These are phyloP conservation scores for Tryphoninae sp. DNA, from an alignment of 2,888 invertebrate species.

Conservation along the genomic window DNA sequence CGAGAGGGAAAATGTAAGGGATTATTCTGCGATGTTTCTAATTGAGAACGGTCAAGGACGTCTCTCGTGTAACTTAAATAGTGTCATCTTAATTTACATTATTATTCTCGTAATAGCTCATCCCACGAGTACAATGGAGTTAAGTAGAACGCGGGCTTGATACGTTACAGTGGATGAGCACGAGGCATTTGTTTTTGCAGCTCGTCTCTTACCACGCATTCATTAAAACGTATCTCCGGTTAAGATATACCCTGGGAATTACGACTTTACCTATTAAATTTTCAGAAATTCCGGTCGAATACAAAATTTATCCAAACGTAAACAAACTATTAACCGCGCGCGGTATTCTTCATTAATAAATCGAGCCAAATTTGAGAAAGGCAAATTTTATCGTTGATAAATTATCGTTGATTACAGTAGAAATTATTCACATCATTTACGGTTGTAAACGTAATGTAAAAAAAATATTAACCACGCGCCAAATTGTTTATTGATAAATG, in stretches of 20 bases:
- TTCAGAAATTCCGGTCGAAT: no score
- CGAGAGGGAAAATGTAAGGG: slow-evolving; percentile 25
- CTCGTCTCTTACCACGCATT: neutral
- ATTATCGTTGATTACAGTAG: no score
- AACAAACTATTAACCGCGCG: no score
- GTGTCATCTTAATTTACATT: slow-evolving; percentile 52
- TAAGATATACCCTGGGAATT: neutral
- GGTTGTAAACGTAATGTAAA: no score
- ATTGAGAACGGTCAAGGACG: slow-evolving; percentile 58
- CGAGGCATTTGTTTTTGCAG: slow-evolving; percentile 8
- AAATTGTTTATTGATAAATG: no score
- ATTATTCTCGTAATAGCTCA: slow-evolving; percentile 45
- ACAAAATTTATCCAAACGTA: no score
- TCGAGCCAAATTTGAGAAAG: no score
- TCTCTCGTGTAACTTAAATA: slow-evolving; percentile 37
- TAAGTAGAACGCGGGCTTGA: slow-evolving; percentile 14
- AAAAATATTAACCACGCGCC: no score
- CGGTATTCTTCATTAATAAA: no score
- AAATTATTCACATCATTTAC: no score
- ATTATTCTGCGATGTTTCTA: slow-evolving; percentile 41
- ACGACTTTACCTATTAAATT: no score
- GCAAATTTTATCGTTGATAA: no score
- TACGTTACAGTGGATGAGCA: slow-evolving; percentile 13
- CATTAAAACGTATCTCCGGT: slow-evolving; percentile 19
- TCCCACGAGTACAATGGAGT: slow-evolving; percentile 46